A percentile compares a stretch with the other conserved stretches of the same genome.
These are phyloP conservation scores for Micromys minutus DNA, from an alignment of 2,113 vertebrate genomes.

Conservation along the genomic window DNA sequence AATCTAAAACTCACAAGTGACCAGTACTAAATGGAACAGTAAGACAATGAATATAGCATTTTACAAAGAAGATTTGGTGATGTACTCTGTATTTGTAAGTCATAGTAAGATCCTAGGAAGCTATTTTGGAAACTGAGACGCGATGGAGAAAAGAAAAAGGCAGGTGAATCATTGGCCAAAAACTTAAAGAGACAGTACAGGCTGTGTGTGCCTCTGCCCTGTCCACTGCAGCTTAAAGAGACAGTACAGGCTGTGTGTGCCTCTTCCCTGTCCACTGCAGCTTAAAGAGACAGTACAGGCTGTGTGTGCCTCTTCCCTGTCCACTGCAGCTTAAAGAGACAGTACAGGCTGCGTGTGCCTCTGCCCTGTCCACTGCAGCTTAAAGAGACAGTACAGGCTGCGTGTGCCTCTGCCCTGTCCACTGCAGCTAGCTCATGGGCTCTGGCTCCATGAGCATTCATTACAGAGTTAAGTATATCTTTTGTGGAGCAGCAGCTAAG, in stretches of 20 bases:
- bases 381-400: not conserved
- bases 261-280: not conserved
- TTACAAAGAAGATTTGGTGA: not conserved
- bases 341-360: not conserved
- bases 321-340: not conserved
- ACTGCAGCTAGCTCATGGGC: not conserved
- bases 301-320: not conserved
- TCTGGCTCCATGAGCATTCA: not conserved
- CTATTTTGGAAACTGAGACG: not conserved
- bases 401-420: not conserved
- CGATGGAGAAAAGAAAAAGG: not conserved
- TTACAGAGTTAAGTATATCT: not conserved
- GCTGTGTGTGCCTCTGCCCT: not conserved
- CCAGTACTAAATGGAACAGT: not conserved
- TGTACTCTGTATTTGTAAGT: not conserved
- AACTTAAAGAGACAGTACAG: not conserved
- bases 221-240: not conserved
- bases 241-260: not conserved
- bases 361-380: not conserved
- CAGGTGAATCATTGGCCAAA: not conserved
- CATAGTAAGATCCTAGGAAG: not conserved
- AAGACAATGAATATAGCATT: not conserved
- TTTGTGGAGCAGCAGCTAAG: not conserved
- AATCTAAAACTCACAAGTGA: not conserved
- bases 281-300: not conserved